A percentile compares a stretch with the other conserved stretches of the same genome.
These are phyloP conservation scores for Cenopis cana DNA, from an alignment of 2,888 invertebrate species.

Conservation along the genomic window DNA sequence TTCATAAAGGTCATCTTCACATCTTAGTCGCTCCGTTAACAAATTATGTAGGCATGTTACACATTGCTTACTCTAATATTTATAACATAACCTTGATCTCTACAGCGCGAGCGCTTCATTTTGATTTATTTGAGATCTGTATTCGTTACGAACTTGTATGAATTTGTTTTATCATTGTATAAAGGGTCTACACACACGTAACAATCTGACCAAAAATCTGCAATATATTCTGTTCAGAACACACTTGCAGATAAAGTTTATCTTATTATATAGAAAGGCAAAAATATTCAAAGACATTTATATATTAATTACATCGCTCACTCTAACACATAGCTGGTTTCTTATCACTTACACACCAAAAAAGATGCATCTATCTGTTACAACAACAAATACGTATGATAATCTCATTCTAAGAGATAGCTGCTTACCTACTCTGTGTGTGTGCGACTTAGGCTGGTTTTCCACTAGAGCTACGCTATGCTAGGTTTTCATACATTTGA, in stretches of 20 bases:
- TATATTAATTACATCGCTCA: neutral
- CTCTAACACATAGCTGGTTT: neutral
- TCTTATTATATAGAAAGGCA: neutral
- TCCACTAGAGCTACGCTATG: too few relatives aligned
- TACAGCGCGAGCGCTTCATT: neutral
- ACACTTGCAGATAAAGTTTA: neutral
- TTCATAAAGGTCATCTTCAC: slow-evolving; percentile 33
- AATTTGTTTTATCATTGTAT: neutral
- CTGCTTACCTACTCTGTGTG: too few relatives aligned
- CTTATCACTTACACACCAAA: neutral
- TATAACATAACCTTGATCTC: slow-evolving; percentile 17
- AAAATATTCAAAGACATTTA: neutral
- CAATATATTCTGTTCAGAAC: neutral
- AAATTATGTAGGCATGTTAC: slow-evolving; percentile 26
- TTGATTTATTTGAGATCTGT: slow-evolving; percentile 17
- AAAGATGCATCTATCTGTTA: neutral
- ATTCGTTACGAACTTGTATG: neutral
- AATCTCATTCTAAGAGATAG: too few relatives aligned
- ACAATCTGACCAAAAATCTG: neutral
- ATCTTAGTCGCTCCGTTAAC: slow-evolving; percentile 15
- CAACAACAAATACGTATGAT: too few relatives aligned
- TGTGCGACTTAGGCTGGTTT: too few relatives aligned
- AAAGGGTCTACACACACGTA: neutral
- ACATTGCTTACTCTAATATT: slow-evolving; percentile 8
- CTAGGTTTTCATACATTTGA: too few relatives aligned